Conservation (phyloP, 1,140 invertebrate species). For the Eumeta japonica region DNA sequence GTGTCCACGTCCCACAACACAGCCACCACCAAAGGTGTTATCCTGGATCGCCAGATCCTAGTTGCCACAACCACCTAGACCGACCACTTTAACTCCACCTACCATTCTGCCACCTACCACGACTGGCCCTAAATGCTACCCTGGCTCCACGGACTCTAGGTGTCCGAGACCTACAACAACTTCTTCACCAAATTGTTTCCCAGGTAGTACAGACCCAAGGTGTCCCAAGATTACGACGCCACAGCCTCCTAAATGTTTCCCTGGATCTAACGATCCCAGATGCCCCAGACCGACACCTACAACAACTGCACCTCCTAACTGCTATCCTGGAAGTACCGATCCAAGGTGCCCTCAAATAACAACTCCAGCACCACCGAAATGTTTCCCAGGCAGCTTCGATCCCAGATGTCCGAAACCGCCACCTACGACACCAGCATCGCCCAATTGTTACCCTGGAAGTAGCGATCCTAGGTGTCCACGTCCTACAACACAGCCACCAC, state of each 20-base stretch:
- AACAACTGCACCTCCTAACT: conserved; percentile 6
- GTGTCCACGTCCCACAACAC: conserved; percentile 15
- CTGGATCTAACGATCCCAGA: conserved; percentile 30
- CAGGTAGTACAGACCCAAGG: conserved; percentile 26
- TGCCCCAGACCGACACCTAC: conserved; percentile 17
- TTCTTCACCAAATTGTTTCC: conserved; percentile 19
- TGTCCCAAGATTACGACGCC: conserved; percentile 11
- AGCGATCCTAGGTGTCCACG: conserved; percentile 37
- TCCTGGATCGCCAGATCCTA: conserved; percentile 21
- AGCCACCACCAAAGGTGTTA: conserved; percentile 16
- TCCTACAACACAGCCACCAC: conserved; percentile 8
- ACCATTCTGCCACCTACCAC: conserved; percentile 23
- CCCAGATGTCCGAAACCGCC: conserved; percentile 35
- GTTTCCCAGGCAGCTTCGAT: conserved; percentile 32
- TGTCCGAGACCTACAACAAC: conserved; percentile 25
- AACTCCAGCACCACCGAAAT: conserved; percentile 10
- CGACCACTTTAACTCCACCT: conserved; percentile 23
- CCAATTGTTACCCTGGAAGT: conserved; percentile 28
- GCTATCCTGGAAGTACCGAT: conserved; percentile 17
- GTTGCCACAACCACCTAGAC: conserved; percentile 14
- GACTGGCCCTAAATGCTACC: conserved; percentile 14
- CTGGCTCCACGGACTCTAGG: conserved; percentile 28
- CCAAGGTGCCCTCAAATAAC: conserved; percentile 24
- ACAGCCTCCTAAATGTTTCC: conserved; percentile 22
- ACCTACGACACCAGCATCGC: conserved; percentile 19